Evolutionary conservation across 2,888 invertebrate species (phyloP), one percentile per base, ranked within the genome.

Genomic region (Nomada ruficornis): DNA sequence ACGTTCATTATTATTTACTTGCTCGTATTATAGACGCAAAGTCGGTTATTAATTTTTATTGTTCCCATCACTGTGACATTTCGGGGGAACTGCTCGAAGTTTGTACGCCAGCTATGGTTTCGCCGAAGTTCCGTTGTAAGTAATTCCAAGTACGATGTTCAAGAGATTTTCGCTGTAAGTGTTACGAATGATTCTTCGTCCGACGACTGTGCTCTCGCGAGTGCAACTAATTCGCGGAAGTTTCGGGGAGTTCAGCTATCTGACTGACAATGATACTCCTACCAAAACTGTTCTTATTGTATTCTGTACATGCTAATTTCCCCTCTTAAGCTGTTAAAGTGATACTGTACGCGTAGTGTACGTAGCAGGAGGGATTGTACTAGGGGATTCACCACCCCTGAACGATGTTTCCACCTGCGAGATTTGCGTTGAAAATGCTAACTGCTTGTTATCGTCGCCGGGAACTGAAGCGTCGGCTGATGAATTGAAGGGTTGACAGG

Each of bases 401-500:
- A n/a, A 59, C 26, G 26, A 26, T 29, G 20, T 26, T 50, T 9
- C 15, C 23, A 36, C 13, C 52, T 13, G 5, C 11, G 55, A 55
- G 68, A 69, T 5, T n/a, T n/a, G 44, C 11, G 18, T 44, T 18
- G 15, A 15, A 2, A 42, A 26, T 52, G 47, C 15, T 15, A 69
- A 15, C 44, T 42, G 18, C 2, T 15, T 20, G 11, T 59, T 59
- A 15, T 47, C 20, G 36, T 50, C n/a, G 36, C 20, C 13, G 20
- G 36, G 20, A 64, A 64, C 23, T 64, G 44, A 55, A 44, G 54
- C 54, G 36, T 54, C 26, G 42, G 63, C n/a, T 11, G 62, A 71
- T 71, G 62, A 62, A 62, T 62, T 18, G 71, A 71, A 62, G 59
- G 54, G 71, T 71, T 63, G 42, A 54, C 42, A 44, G 54, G 54